These are phyloP conservation scores for Mareca penelope DNA, from an alignment of 2,797 vertebrate species.

Conservation along the genomic window DNA sequence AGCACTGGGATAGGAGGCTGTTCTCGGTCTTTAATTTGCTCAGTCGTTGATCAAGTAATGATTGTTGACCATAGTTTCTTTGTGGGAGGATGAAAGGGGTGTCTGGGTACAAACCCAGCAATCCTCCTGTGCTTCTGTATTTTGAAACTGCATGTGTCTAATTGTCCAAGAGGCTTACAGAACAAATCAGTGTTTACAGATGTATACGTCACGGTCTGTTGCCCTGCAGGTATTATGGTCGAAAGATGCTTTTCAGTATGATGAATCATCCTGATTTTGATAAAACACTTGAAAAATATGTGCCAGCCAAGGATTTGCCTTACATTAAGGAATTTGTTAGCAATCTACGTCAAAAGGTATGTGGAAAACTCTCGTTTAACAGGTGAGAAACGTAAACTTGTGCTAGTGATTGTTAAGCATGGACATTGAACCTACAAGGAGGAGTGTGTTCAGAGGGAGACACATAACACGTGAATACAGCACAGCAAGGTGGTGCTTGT, in stretches of 20 bases:
- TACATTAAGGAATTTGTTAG: slow-evolving; percentile 86
- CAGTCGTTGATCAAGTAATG: background rate
- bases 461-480: fast-evolving
- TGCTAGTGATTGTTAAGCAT: fast-evolving
- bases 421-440: background rate
- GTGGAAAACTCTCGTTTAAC: background rate
- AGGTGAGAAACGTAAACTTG: background rate
- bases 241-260: slow-evolving; percentile 90
- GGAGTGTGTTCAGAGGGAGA: background rate
- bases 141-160: background rate
- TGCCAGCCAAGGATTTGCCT: slow-evolving; percentile 87
- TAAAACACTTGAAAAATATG: slow-evolving; percentile 87
- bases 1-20: background rate
- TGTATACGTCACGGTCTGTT: background rate
- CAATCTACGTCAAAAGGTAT: slow-evolving; percentile 89
- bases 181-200: background rate
- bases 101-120: background rate
- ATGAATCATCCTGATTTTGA: slow-evolving; percentile 90
- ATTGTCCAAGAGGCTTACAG: fast-evolving
- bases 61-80: background rate
- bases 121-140: fast-evolving
- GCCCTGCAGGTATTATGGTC: slow-evolving; percentile 86
- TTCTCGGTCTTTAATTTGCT: background rate
- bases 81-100: background rate
- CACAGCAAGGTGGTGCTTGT: background rate